Conservation (phyloP, 2,797 vertebrate species). For the Lateolabrax maculatus region DNA sequence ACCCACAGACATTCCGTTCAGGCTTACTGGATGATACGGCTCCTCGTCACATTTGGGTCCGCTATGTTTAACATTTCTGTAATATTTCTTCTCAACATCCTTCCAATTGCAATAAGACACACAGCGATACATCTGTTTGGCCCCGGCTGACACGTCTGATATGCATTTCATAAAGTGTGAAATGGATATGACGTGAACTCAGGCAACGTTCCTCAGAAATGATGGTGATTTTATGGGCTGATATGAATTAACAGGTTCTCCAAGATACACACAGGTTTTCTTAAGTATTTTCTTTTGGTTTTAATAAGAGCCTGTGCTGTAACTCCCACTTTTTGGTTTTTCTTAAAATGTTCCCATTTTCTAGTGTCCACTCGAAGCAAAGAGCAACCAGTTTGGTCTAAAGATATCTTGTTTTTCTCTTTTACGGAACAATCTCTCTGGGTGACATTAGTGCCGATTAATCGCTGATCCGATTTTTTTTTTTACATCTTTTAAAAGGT, state of each 20-base stretch:
- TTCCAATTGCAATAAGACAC: conserved; percentile 40
- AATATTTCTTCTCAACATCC: conserved; percentile 30
- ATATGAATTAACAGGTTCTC: conserved; percentile 45
- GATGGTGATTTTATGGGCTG: conserved; percentile 41
- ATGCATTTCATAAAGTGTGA: conserved; percentile 45
- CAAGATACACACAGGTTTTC: conserved; percentile 21
- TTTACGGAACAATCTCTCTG: neutral
- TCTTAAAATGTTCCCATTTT: conserved; percentile 13
- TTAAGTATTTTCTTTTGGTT: conserved; percentile 17
- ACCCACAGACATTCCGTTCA: conserved; percentile 15
- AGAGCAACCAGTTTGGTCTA: neutral
- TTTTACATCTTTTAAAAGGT: conserved; percentile 34
- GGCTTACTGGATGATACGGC: conserved; percentile 28
- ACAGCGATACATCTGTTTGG: conserved; percentile 61
- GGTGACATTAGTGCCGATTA: too few species aligned
- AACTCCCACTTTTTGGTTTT: conserved; percentile 7
- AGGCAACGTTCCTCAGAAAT: conserved; percentile 18
- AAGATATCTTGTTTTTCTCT: neutral
- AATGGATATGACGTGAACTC: conserved; percentile 30
- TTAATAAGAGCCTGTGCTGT: neutral
- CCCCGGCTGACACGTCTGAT: conserved; percentile 32
- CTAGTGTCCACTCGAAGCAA: neutral
- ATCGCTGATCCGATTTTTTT: too few species aligned
- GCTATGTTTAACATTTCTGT: conserved; percentile 45
- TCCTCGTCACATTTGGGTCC: conserved; percentile 28